Percentiles rank a stretch among this genome's conserved stretches.
phyloP scores from a whole-genome alignment of 2,797 vertebrate species.

The Ambastaia sidthimunki region DNA sequence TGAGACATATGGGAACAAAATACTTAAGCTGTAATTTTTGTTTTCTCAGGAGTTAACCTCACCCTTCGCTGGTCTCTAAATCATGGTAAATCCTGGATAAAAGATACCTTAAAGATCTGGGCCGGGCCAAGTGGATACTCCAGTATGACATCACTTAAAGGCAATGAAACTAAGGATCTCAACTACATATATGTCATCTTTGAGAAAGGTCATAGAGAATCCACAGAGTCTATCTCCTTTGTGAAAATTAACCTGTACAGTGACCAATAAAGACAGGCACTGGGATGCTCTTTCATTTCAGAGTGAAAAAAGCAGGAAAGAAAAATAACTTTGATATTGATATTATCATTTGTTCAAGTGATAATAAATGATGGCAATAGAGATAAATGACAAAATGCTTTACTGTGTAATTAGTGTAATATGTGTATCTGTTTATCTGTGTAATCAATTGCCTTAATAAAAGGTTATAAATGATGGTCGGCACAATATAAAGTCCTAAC shows the following conservation, averaged over 20 bases:
- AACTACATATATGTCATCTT: slow-evolving; percentile 85
- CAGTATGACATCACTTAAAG: slow-evolving; percentile 77
- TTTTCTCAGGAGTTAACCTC: slow-evolving; percentile 82
- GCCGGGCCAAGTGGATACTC: slow-evolving; percentile 87
- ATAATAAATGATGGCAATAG: too few relatives aligned
- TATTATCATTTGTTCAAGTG: neutral
- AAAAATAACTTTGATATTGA: neutral
- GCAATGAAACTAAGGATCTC: slow-evolving; percentile 59
- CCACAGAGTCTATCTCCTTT: slow-evolving; percentile 81
- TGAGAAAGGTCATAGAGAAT: slow-evolving; percentile 81
- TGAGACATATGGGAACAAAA: neutral
- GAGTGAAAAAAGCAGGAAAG: neutral
- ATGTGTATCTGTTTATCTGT: too few relatives aligned
- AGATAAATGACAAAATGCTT: too few relatives aligned
- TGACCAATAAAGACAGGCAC: neutral
- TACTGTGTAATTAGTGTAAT: too few relatives aligned
- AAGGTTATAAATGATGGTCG: too few relatives aligned
- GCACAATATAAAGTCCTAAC: too few relatives aligned
- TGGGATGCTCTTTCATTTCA: neutral
- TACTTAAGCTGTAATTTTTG: neutral
- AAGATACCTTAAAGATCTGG: slow-evolving; percentile 82
- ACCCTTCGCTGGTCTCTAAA: slow-evolving; percentile 89
- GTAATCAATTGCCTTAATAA: too few relatives aligned
- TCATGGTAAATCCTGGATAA: slow-evolving; percentile 80
- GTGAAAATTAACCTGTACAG: slow-evolving; percentile 84